These are phyloP conservation scores for Leptocoma aspasia DNA, from an alignment of 2,113 vertebrate genomes.

Conservation along the genomic window DNA sequence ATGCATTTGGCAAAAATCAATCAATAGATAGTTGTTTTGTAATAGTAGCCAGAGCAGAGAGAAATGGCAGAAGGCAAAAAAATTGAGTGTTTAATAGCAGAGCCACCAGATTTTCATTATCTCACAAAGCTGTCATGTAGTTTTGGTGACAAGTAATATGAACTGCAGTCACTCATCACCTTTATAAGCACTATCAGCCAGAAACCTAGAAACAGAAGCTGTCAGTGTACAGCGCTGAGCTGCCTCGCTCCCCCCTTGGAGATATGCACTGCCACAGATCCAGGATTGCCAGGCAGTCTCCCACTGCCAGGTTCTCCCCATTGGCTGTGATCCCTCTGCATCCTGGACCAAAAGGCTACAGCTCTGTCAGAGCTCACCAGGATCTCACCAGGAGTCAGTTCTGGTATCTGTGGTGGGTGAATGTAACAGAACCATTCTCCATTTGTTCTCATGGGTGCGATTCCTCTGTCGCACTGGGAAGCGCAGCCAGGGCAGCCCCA, in stretches of 20 bases:
- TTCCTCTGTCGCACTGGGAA: fast-evolving
- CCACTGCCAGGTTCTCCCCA: background rate
- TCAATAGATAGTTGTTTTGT: background rate
- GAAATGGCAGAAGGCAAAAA: background rate
- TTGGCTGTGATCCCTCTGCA: background rate
- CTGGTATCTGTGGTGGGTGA: background rate
- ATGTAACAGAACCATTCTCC: background rate
- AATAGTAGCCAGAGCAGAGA: background rate
- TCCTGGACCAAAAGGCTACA: background rate
- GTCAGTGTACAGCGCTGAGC: background rate
- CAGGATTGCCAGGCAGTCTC: background rate
- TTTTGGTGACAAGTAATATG: background rate
- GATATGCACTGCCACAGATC: background rate
- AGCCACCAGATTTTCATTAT: background rate
- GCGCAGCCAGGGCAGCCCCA: background rate
- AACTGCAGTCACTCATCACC: background rate
- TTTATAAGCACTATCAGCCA: background rate
- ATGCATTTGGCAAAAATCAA: background rate
- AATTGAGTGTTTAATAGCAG: background rate
- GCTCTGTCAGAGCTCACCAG: background rate
- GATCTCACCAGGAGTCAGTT: fast-evolving
- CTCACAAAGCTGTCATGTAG: background rate
- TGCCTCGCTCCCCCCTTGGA: background rate
- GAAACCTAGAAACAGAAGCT: background rate
- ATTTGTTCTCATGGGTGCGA: fast-evolving